Evolutionary conservation across 92 coral and sea anemone species (phyloP).

Genomic region (Bergia sp.): DNA sequence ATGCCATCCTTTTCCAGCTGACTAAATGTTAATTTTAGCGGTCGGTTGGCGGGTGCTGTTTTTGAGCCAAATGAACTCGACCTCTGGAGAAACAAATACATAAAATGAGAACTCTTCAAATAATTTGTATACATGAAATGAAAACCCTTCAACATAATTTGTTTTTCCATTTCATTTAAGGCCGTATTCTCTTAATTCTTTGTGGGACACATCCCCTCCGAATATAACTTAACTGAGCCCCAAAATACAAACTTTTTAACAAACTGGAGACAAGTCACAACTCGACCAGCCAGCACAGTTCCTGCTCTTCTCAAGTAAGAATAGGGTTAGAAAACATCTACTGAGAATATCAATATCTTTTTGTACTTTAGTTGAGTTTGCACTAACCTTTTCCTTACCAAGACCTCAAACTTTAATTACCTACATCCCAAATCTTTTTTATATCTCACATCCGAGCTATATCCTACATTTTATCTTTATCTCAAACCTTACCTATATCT

Average conservation of each 20-base stretch:
- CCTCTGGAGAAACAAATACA: constrained; percentile 2
- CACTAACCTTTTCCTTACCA: too few relatives aligned
- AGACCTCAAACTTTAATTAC: too few relatives aligned
- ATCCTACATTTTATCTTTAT: too few relatives aligned
- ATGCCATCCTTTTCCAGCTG: constrained; percentile 96
- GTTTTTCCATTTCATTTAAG: background rate
- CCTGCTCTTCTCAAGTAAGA: too few relatives aligned
- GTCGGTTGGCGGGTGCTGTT: constrained; percentile 16
- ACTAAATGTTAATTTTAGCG: constrained; percentile 67
- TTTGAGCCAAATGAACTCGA: constrained; percentile 35
- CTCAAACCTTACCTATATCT: background rate
- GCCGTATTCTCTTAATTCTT: background rate
- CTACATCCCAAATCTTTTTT: too few relatives aligned
- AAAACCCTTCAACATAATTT: background rate
- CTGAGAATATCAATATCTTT: too few relatives aligned
- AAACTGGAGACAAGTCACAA: background rate
- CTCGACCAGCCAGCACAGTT: background rate
- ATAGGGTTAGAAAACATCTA: too few relatives aligned
- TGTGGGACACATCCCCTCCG: background rate
- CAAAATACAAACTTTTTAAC: background rate
- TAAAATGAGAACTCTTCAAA: background rate
- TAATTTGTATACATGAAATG: background rate
- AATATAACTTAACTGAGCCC: too few relatives aligned
- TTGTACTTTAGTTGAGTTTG: too few relatives aligned
- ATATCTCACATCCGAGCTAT: too few relatives aligned